phyloP scores from a whole-genome alignment of 2,113 vertebrate genomes.

The Todiramphus saurophagus region DNA sequence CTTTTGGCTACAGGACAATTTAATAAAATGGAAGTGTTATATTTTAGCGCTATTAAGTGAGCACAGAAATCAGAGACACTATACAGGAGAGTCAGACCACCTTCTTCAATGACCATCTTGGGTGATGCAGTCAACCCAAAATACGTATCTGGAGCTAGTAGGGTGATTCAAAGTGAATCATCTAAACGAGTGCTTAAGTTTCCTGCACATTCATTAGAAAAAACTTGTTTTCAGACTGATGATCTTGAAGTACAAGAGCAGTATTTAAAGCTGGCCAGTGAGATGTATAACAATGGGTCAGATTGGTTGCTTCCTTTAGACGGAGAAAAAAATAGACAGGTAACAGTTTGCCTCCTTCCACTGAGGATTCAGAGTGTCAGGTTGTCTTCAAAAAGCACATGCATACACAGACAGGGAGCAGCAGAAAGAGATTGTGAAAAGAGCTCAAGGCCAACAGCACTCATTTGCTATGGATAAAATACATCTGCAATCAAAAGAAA shows the following conservation, averaged over 20 bases:
- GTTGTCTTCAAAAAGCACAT: background rate
- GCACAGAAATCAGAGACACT: background rate
- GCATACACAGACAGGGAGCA: background rate
- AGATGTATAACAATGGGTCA: background rate
- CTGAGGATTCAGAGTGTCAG: background rate
- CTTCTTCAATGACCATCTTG: background rate
- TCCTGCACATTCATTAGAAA: background rate
- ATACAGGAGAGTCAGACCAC: background rate
- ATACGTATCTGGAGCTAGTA: rapidly evolving
- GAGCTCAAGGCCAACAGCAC: background rate
- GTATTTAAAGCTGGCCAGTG: background rate
- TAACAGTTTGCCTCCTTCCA: background rate
- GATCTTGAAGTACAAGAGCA: background rate
- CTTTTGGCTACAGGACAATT: background rate
- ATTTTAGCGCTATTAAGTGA: background rate
- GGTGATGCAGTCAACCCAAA: background rate
- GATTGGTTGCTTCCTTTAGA: background rate
- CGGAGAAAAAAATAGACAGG: background rate
- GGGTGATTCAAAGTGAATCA: background rate
- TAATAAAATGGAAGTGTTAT: background rate
- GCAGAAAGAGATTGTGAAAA: background rate
- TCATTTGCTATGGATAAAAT: background rate
- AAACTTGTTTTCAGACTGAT: background rate
- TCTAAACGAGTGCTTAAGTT: background rate
- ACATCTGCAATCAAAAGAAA: background rate